Conservation (phyloP, 2,888 invertebrate genomes). For the Sminthurides aquaticus region DNA sequence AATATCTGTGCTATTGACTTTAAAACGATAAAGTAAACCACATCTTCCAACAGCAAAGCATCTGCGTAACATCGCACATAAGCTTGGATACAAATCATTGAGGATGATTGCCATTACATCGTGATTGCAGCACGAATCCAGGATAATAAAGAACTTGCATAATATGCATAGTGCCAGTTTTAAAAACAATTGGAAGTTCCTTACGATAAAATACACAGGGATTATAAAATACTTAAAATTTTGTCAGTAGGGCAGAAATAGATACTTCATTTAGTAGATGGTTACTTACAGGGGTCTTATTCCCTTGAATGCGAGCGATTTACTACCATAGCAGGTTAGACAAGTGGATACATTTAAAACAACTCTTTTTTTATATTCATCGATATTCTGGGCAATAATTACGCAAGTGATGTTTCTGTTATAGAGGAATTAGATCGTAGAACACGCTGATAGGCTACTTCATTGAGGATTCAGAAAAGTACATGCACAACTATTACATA, state of each 20-base stretch:
- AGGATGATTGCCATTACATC: constrained; percentile 4
- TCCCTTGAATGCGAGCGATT: too few relatives aligned
- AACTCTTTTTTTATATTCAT: too few relatives aligned
- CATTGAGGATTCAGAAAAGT: too few relatives aligned
- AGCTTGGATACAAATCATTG: background rate
- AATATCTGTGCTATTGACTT: too few relatives aligned
- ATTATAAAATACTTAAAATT: background rate
- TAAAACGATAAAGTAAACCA: too few relatives aligned
- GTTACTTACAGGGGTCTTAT: too few relatives aligned
- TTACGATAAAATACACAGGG: background rate
- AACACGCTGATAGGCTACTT: too few relatives aligned
- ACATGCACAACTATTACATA: too few relatives aligned
- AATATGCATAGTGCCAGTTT: background rate
- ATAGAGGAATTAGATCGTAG: background rate
- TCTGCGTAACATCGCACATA: background rate
- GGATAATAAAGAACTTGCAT: too few relatives aligned
- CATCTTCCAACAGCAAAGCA: background rate
- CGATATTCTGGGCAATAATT: too few relatives aligned
- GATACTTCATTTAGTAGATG: background rate
- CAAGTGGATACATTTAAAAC: too few relatives aligned
- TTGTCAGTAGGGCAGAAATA: background rate
- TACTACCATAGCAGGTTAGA: too few relatives aligned
- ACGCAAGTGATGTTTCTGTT: background rate
- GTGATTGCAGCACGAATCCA: background rate
- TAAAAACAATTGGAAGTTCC: background rate